Conservation (phyloP, 2,797 vertebrate species). For the Melanotaenia pygmaea region DNA sequence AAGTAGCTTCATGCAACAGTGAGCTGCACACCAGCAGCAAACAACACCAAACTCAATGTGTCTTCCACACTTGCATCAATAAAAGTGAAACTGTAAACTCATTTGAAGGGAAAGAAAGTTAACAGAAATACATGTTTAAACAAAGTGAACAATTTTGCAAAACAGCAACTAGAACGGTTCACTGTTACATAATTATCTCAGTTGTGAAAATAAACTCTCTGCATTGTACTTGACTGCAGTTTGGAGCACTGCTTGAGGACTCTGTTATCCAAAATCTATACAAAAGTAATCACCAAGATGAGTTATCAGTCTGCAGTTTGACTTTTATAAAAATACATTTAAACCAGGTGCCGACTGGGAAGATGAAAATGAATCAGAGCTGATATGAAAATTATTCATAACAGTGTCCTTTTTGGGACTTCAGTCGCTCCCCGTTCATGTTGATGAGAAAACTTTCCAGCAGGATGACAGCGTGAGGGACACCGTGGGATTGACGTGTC, state of each 20-base stretch:
- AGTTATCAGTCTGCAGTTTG: background rate
- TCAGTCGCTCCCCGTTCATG: background rate
- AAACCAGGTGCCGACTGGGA: background rate
- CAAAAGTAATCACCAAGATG: background rate
- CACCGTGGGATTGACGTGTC: conserved; percentile 6
- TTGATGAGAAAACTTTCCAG: conserved; percentile 3
- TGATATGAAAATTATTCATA: background rate
- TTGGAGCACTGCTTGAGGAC: background rate
- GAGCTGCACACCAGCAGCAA: no score
- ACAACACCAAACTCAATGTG: no score
- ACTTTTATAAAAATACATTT: background rate
- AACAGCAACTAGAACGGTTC: background rate
- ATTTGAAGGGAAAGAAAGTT: background rate
- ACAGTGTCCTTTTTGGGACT: background rate
- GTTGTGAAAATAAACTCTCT: background rate
- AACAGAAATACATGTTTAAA: background rate
- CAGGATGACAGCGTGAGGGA: conserved; percentile 1
- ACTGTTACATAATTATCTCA: background rate
- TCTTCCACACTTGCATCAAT: no score
- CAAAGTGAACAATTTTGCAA: background rate
- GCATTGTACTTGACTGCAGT: background rate
- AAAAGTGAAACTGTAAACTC: no score
- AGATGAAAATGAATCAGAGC: background rate
- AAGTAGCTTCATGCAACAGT: no score
- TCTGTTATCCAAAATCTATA: background rate